Evolutionary conservation across 35 echinoderm and acorn worm species (phyloP).

Genomic region (Ophioderma brevispina): DNA sequence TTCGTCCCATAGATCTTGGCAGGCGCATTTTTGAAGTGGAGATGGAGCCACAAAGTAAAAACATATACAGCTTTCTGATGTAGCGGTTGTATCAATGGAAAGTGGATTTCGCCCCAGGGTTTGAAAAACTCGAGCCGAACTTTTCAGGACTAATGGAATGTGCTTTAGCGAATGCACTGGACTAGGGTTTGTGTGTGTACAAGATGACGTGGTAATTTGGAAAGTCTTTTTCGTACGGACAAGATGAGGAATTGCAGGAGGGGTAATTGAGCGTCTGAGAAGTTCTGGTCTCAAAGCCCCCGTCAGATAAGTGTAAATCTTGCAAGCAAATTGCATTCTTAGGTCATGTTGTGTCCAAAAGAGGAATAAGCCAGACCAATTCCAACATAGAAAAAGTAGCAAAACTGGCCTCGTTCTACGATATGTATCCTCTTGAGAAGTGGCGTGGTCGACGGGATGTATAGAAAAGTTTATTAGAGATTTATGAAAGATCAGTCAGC

Average conservation of each 20-base stretch:
- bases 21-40: constrained; percentile 37
- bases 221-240: constrained; percentile 46
- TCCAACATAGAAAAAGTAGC: too few species aligned
- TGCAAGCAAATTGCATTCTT: too few species aligned
- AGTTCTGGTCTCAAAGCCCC: too few species aligned
- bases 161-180: constrained; percentile 56
- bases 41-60: constrained; percentile 27
- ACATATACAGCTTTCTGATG: constrained; percentile 63
- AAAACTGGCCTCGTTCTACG: too few species aligned
- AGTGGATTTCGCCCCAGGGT: constrained; percentile 42
- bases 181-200: constrained; percentile 22
- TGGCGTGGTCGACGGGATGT: too few species aligned
- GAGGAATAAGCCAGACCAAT: too few species aligned
- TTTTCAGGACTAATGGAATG: constrained; percentile 63
- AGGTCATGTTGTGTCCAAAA: too few species aligned
- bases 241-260: constrained; percentile 19
- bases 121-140: constrained; percentile 10
- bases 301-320: too few species aligned
- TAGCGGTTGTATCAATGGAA: constrained; percentile 31
- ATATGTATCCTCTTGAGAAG: too few species aligned
- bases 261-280: constrained; percentile 29
- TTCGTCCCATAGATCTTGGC: constrained; percentile 52
- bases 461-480: too few species aligned
- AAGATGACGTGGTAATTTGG: constrained; percentile 51
- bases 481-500: too few species aligned